Evolutionary conservation across 1,140 invertebrate species (phyloP), one percentile per base, ranked within the genome.

Genomic region (Protaetia brevitarsis): DNA sequence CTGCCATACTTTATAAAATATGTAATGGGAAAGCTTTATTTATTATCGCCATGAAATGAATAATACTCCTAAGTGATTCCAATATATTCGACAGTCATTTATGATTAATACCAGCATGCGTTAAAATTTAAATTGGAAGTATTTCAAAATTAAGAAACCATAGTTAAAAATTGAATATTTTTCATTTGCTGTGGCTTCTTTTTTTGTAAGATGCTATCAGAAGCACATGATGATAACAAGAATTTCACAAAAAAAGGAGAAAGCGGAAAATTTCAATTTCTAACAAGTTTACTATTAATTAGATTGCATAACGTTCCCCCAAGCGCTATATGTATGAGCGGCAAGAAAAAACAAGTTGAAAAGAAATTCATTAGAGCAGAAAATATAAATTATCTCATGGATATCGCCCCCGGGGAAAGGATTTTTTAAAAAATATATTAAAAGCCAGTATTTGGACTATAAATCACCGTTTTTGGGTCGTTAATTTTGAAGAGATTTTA

Each of bases 1-100:
- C 26, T 51, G 41, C 41, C 19, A 51, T 51, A 51, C 41, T 51
- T 51, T 51, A 51, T 51, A 51, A 51, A 51, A 51, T 51, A 51
- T 51, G 41, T 16, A 51, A 23, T 19, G 41, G 41, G 41, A 8
- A 51, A 51, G 26, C 41, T 51, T 51, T 51, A 51, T 51, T 51
- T 51, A 51, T 51, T 51, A 23, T 19, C 41, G 19, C 26, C 19
- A 51, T 51, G 41, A 23, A 51, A 23, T 51, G 41, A n/a, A 1
- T 41, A 41, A 41, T 41, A 16, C 41, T 51, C 11, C 26, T 51
- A 51, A 23, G 21, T 51, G 41, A 51, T 51, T 23, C 26, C 21
- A 19, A 8, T 23, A 8, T 23, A 23, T 51, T 51, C 26, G 41
- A 51, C 41, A 51, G 13, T 19, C 11, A 23, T 10, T 51, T 11